Base-by-base conservation (phyloP, 1,140 invertebrate genomes). In the Drosophila equinoxialis region DNA sequence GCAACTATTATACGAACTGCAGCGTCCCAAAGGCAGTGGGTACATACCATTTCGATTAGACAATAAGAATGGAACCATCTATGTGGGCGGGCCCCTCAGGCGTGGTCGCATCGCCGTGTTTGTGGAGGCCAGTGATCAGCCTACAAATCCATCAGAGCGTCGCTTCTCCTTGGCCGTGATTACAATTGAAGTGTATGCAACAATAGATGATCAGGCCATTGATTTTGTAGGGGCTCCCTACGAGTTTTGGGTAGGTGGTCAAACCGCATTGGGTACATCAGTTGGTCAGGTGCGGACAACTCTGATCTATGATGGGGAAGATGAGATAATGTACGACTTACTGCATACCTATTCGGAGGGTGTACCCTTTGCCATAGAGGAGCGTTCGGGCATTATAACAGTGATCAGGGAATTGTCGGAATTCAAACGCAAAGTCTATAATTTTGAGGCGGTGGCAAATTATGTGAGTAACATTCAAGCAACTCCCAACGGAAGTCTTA, bases 361-460 rank as follows among this genome's bases (percentile, higher is more conserved):
- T 92, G 96, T 98, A 65, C 96, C 97, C 6, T 98, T 98, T 92
- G 96, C 95, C 13, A 96, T 98, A 37, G 97, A 98, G 92, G 96
- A 97, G 76, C 93, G 95, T 68, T 97, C 96, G 6, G 98, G 98
- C 3, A 96, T 96, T 1, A 97, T 99, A 26, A 97, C 96, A 6
- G 96, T 98, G 0, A 95, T 97, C 11, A 94, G 96, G 30, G 94
- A 95, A 55, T 92, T 97, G 62, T 93, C 94, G 3, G 95, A 96
- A 65, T 97, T 95, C 76, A 94, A 95, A 13, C 92, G 94, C 26
- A 93, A 93, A 6, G 91, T 94, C 17, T 97, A 96, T 85, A 95
- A 97, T 55, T 97, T 97, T 82, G 96, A 97, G 92, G 96, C 96
- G 1, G 94, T 97, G 20, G 96, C 96, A 0, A 95, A 95, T 1